Conservation (phyloP, 1,140 invertebrate genomes). For the Temnothorax curvispinosus region DNA sequence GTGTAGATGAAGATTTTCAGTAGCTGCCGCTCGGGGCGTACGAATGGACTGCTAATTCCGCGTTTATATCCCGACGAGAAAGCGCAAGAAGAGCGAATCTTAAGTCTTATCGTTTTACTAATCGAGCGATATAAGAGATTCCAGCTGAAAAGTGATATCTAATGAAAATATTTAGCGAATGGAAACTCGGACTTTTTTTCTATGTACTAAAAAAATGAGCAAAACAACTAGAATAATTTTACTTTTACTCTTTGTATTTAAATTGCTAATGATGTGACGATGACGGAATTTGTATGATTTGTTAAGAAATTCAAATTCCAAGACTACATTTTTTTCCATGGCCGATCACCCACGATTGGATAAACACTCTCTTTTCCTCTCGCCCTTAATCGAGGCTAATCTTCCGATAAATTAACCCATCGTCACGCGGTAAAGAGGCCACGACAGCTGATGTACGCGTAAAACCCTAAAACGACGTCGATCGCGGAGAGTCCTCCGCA, state of each 20-base stretch:
- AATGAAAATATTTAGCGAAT: neutral
- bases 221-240: neutral
- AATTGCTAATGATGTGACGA: neutral
- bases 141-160: neutral
- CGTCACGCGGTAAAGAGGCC: slow-evolving; percentile 33
- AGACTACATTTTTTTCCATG: neutral
- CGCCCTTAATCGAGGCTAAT: slow-evolving; percentile 20
- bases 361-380: neutral
- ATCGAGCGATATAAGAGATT: neutral
- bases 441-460: slow-evolving; percentile 42
- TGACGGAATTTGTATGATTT: neutral
- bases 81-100: neutral
- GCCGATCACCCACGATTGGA: neutral
- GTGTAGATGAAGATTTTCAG: slow-evolving; percentile 54
- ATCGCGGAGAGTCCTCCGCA: slow-evolving; percentile 36
- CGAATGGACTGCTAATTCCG: slow-evolving; percentile 45
- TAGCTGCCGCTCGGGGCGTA: slow-evolving; percentile 10
- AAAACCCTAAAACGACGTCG: slow-evolving; percentile 33
- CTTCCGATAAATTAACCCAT: slow-evolving; percentile 48
- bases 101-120: neutral
- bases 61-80: neutral
- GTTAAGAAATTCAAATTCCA: neutral
- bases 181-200: neutral
- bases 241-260: neutral
- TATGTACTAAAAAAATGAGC: neutral